Percentiles rank a stretch among this genome's conserved stretches.
These are phyloP conservation scores for Elachura formosa DNA, from an alignment of 2,113 vertebrate species.

Conservation along the genomic window DNA sequence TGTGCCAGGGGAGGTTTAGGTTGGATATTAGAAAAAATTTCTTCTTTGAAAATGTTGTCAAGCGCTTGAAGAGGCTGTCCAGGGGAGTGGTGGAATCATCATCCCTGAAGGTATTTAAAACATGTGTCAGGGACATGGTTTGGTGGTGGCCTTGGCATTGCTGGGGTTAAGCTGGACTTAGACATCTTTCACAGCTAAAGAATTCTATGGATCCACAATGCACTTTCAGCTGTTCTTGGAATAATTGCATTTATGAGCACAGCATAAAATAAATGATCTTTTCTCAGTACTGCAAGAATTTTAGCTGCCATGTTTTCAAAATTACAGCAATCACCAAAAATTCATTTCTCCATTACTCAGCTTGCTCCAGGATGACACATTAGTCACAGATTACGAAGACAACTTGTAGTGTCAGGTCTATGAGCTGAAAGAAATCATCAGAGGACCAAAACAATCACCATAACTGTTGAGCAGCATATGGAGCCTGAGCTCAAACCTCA, in stretches of 20 bases:
- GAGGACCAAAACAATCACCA: background rate
- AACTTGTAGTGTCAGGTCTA: background rate
- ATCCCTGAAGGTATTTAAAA: background rate
- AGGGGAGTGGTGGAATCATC: background rate
- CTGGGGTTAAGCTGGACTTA: background rate
- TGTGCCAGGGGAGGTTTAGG: background rate
- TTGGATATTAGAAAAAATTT: background rate
- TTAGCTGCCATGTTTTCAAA: background rate
- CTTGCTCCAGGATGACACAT: background rate
- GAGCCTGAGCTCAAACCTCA: background rate
- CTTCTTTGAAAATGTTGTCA: background rate
- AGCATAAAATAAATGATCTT: background rate
- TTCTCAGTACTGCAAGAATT: background rate
- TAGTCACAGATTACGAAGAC: background rate
- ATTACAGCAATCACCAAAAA: background rate
- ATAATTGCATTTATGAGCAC: background rate
- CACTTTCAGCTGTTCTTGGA: background rate
- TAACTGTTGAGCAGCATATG: background rate
- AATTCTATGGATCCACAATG: background rate
- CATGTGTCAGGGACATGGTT: background rate
- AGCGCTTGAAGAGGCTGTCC: background rate
- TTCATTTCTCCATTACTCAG: background rate
- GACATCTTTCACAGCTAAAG: background rate
- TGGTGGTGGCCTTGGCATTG: background rate
- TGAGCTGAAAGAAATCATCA: background rate